Evolutionary conservation across 2,113 vertebrate genomes (phyloP), one percentile per base, ranked within the genome.

Genomic region (Myotis davidii): DNA sequence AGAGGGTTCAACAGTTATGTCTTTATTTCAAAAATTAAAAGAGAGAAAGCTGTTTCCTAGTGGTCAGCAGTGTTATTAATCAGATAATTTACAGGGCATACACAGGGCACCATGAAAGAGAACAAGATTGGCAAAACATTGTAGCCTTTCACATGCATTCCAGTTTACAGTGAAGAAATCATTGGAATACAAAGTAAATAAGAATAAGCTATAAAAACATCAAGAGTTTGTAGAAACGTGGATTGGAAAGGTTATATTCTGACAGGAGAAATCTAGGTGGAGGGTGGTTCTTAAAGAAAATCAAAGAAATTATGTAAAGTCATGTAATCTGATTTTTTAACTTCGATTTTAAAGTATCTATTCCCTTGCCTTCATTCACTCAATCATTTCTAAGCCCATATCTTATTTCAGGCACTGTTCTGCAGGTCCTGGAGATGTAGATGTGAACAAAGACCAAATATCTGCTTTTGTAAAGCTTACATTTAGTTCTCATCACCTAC

Each of bases 21-120:
- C 25, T 39, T 59, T 61, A 73, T 86, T 64, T 64, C 72, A 92
- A 73, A 95, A 82, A 50, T 52, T 92, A 45, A 86, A 50, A 76
- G 61, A 78, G 32, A 82, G 65, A 65, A 89, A 65, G 8, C 0
- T 42, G n/a, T 78, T 65, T 83, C 25, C 76, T 29, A 79, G 20
- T 17, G 56, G 14, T 87, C n/a, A 54, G 76, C 17, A 84, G 2
- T 76, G 25, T 74, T 74, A 83, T 84, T 78, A 65, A 81, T 79
- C n/a, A 85, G 54, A 85, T 1, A 48, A 56, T 64, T 56, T 81
- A 11, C 13, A n/a, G 2, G 2, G 20, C 17, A 81, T 45, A 32
- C 64, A 18, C 56, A 37, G 48, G 23, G 3, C 37, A 76, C 25
- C 81, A 18, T 59, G 61, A 92, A 88, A 86, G 52, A 88, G 29